A percentile compares a stretch with the other conserved stretches of the same genome.
Evolutionary conservation across 2,888 invertebrate species (phyloP).

Genomic region (Cabera pusaria): DNA sequence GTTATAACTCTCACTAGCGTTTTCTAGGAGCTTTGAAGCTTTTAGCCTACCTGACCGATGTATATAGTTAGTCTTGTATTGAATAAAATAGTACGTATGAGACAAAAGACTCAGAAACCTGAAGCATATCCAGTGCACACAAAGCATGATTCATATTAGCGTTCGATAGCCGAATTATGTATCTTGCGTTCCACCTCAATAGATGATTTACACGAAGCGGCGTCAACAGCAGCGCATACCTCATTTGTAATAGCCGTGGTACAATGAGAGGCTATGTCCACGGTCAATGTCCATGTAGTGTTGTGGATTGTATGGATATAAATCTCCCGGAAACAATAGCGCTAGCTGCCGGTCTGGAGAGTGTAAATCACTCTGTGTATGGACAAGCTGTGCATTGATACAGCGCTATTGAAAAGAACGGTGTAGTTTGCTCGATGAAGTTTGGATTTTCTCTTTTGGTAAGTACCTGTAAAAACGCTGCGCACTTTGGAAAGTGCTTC

Average conservation of each 20-base stretch:
- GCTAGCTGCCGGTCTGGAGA: conserved; percentile 38
- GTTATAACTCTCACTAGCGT: no score
- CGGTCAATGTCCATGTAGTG: conserved; percentile 58
- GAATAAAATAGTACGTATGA: no score
- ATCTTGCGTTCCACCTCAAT: conserved; percentile 12
- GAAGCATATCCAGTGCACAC: no score
- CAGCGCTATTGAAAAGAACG: conserved; percentile 23
- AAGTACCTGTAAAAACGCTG: no score
- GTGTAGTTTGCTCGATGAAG: not conserved
- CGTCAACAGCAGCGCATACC: conserved; percentile 51
- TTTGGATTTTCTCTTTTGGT: no score
- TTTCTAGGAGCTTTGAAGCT: no score
- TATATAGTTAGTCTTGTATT: no score
- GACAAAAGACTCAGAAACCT: no score
- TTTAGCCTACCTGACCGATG: no score
- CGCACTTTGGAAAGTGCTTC: no score
- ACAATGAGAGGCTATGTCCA: conserved; percentile 36
- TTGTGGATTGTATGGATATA: conserved; percentile 64
- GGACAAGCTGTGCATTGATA: conserved; percentile 47
- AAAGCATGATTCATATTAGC: no score
- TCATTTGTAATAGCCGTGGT: conserved; percentile 54
- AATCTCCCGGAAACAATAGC: conserved; percentile 77
- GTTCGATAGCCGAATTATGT: no score
- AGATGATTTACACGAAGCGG: conserved; percentile 14
- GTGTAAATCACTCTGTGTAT: conserved; percentile 73